phyloP scores from a whole-genome alignment of 2,888 invertebrate species.

The Polia nebulosa region DNA sequence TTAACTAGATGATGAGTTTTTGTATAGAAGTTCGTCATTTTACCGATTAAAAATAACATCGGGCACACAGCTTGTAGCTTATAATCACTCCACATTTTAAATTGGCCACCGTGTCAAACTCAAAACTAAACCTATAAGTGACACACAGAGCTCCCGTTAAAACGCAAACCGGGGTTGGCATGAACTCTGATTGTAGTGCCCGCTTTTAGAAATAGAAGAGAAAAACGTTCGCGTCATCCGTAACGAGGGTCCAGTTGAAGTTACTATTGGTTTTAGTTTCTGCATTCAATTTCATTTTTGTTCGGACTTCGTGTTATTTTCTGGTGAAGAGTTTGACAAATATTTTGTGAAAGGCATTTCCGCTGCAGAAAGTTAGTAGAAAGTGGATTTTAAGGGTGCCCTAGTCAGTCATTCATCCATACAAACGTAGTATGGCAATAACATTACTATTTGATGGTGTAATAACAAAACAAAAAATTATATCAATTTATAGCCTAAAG shows the following conservation, averaged over 20 bases:
- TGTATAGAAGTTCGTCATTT: too few relatives aligned
- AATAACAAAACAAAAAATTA: too few relatives aligned
- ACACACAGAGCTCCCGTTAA: conserved; percentile 39
- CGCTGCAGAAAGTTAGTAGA: background rate
- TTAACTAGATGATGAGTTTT: too few relatives aligned
- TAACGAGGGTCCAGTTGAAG: conserved; percentile 68
- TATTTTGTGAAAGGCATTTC: background rate
- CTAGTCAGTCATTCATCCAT: too few relatives aligned
- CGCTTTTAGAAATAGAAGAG: conserved; percentile 70
- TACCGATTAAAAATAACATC: too few relatives aligned
- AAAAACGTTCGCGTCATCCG: conserved; percentile 68
- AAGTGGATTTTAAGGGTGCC: background rate
- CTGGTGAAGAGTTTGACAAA: background rate
- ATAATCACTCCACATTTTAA: background rate
- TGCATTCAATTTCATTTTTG: conserved; percentile 1
- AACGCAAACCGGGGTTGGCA: conserved; percentile 41
- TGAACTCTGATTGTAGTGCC: conserved; percentile 73
- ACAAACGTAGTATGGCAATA: too few relatives aligned
- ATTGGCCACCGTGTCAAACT: background rate
- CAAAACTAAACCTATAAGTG: conserved; percentile 13
- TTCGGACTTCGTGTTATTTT: conserved; percentile 32
- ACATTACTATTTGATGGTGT: too few relatives aligned
- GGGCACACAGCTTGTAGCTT: background rate
- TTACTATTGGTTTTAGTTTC: conserved; percentile 57
- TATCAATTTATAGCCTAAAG: too few relatives aligned